Evolutionary conservation across 2,113 vertebrate species (phyloP).

Genomic region (Rostratula benghalensis): DNA sequence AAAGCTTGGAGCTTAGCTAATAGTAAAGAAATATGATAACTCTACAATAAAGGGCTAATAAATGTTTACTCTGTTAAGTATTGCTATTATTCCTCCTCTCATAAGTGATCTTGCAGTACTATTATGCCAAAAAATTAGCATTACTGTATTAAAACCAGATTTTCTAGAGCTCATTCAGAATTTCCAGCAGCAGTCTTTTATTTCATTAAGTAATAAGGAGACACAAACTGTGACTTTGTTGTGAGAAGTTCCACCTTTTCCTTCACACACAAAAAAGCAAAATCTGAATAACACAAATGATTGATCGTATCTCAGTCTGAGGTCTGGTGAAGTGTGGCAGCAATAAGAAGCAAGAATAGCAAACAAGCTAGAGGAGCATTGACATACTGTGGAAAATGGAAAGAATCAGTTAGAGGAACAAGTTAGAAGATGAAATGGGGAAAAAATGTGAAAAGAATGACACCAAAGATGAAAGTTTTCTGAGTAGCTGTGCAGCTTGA

Average conservation of each 20-base stretch:
- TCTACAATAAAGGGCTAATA: not conserved
- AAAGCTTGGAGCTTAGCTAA: not conserved
- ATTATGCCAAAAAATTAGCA: not conserved
- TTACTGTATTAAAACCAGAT: not conserved
- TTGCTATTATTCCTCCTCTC: not conserved
- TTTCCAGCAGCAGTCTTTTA: not conserved
- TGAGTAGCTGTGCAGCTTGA: not conserved
- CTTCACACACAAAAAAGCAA: not conserved
- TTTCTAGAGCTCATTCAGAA: constrained; percentile 8
- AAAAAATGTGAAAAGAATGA: not conserved
- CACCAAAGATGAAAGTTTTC: not conserved
- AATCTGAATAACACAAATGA: not conserved
- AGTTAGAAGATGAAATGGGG: not conserved
- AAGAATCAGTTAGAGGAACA: not conserved
- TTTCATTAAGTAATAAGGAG: not conserved
- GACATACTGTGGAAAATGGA: not conserved
- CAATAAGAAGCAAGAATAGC: not conserved
- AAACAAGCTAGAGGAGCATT: not conserved
- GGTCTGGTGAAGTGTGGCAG: not conserved
- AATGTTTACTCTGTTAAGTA: not conserved
- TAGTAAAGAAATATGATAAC: not conserved
- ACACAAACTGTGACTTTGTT: not conserved
- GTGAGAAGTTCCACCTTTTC: not conserved
- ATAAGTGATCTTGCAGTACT: not conserved
- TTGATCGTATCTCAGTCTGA: not conserved